Base-by-base conservation (phyloP, 1,140 invertebrate genomes). In the Magallana angulata region DNA sequence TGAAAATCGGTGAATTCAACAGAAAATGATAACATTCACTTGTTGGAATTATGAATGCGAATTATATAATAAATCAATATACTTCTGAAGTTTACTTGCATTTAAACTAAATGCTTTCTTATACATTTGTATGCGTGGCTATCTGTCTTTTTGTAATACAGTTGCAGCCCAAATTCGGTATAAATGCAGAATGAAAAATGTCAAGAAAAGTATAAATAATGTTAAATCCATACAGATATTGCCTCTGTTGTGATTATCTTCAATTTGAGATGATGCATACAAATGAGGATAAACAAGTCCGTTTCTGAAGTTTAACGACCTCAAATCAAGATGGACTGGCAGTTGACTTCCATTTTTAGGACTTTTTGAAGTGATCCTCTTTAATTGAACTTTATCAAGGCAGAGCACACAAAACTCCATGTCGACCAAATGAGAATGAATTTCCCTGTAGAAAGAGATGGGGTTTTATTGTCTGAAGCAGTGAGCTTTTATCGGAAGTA, bases 301-400 rank as follows among this genome's bases (percentile, higher is more conserved):
- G 12, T 30, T 30, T 71, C 9, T 24, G 12, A 11, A 36, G 36
- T 71, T 71, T 24, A 71, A 30, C 36, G 18, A 24, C 11, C 68
- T 71, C 18, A 48, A 36, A 30, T 71, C 68, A 71, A 71, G 68
- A 71, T 30, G 36, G 24, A 71, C 36, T 18, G 68, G 68, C 68
- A 71, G 68, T 71, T 71, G 24, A 36, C 68, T 24, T 71, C n/a
- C 24, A 71, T 71, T 71, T 71, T 71, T 30, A 71, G 36, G 68
- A 71, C 24, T 30, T 71, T 71, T 71, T 71, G 24, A 30, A 71
- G 24, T 18, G 36, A 71, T 8, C 68, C 24, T 11, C 11, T 71
- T 71, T 11, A 71, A n/a, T 30, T 71, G n/a, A 30, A 71, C 24
- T 30, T 71, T 71, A 71, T 71, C 68, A 71, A 30, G 68, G 18